These are phyloP conservation scores for Clinocottus analis DNA, from an alignment of 2,113 vertebrate genomes.

Conservation along the genomic window DNA sequence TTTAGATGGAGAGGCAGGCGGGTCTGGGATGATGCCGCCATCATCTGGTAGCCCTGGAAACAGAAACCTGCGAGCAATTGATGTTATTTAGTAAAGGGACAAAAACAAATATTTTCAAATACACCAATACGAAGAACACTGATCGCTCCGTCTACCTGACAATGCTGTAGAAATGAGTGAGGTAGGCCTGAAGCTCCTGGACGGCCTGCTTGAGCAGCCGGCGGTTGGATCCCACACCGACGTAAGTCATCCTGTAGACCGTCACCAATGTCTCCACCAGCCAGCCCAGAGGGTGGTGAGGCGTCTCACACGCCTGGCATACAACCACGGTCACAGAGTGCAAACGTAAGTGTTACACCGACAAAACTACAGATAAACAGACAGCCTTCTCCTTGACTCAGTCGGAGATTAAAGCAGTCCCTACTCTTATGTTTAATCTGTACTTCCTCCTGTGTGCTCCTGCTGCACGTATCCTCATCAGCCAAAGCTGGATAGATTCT, in stretches of 20 bases:
- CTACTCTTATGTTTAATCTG: not conserved
- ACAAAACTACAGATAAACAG: not conserved
- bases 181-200: slow-evolving; percentile 92
- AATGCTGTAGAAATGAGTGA: slow-evolving; percentile 90
- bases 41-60: slow-evolving; percentile 96
- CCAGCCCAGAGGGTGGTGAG: slow-evolving; percentile 93
- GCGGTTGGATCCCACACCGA: slow-evolving; percentile 95
- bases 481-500: not conserved
- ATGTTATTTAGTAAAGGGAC: no score
- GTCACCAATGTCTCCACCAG: slow-evolving; percentile 95
- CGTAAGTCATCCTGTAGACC: slow-evolving; percentile 96
- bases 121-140: not conserved
- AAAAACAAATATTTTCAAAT: not conserved
- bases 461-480: not conserved
- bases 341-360: not conserved
- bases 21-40: slow-evolving; percentile 87
- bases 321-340: not conserved
- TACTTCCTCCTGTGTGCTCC: not conserved
- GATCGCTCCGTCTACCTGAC: slow-evolving; percentile 84
- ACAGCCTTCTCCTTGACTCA: not conserved
- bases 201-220: slow-evolving; percentile 92
- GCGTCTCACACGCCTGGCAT: slow-evolving; percentile 92
- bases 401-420: not conserved
- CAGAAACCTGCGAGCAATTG: slow-evolving; percentile 87
- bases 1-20: slow-evolving; percentile 60